Evolutionary conservation across 2,113 vertebrate species (phyloP).

Genomic region (Leucosticte australis): DNA sequence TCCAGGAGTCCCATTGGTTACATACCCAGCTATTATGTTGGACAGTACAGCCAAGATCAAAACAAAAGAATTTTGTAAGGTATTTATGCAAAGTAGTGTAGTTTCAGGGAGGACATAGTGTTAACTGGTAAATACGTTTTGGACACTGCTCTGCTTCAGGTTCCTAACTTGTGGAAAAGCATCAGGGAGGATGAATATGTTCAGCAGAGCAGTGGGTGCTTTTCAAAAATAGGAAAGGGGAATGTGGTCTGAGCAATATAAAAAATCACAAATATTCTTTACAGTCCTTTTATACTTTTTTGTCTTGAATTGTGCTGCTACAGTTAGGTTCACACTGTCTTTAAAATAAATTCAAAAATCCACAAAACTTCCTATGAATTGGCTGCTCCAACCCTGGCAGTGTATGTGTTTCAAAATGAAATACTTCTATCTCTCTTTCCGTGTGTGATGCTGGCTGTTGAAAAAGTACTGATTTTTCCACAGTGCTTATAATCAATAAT

Average conservation of each 20-base stretch:
- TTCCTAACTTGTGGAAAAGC: background rate
- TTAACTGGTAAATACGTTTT: background rate
- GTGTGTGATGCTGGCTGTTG: background rate
- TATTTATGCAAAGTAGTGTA: background rate
- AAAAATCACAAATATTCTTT: background rate
- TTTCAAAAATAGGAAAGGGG: background rate
- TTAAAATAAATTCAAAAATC: background rate
- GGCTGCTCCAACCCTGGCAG: background rate
- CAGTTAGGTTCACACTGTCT: background rate
- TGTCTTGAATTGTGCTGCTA: background rate
- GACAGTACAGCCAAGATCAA: background rate
- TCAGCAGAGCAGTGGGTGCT: background rate
- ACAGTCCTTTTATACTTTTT: background rate
- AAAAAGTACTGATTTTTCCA: background rate
- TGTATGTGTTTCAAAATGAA: background rate
- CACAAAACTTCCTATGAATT: background rate
- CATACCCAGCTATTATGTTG: background rate
- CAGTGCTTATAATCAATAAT: background rate
- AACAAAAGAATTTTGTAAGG: background rate
- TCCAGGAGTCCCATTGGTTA: background rate
- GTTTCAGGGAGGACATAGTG: background rate
- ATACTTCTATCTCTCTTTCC: background rate
- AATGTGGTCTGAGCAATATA: background rate
- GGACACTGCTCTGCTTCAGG: background rate
- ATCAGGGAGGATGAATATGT: background rate